Conservation (phyloP, 2,888 invertebrate genomes). For the Sminthurinus aureus region DNA sequence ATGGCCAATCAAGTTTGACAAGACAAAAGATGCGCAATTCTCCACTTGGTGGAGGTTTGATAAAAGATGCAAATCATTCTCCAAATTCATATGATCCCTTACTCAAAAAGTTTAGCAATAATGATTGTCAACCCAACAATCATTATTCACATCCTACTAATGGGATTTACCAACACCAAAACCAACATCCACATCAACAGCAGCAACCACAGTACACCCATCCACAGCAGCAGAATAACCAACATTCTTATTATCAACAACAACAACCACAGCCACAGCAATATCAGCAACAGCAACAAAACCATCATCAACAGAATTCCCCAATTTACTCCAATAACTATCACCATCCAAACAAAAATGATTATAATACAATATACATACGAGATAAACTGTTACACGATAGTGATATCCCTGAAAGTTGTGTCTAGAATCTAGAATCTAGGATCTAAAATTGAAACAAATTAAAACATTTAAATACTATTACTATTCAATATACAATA, state of each 20-base stretch:
- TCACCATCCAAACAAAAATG: slow-evolving; percentile 41
- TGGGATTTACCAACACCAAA: slow-evolving; percentile 35
- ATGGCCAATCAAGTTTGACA: slow-evolving; percentile 8
- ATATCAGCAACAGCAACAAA: not conserved
- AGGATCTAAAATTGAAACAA: not conserved
- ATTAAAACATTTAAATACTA: not conserved
- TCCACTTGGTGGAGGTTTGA: not conserved
- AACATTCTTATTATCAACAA: too few species aligned
- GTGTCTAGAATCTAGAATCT: slow-evolving; percentile 49
- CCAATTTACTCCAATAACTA: slow-evolving; percentile 31
- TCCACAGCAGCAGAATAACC: not conserved
- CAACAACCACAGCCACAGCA: not conserved
- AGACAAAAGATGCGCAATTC: slow-evolving; percentile 10
- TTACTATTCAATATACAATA: not conserved
- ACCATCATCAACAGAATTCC: not conserved
- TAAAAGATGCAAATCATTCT: slow-evolving; percentile 14
- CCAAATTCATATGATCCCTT: slow-evolving; percentile 41
- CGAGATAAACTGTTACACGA: slow-evolving; percentile 59
- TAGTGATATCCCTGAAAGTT: slow-evolving; percentile 59
- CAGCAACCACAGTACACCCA: slow-evolving; percentile 18
- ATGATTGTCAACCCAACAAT: slow-evolving; percentile 40
- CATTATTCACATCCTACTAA: slow-evolving; percentile 35
- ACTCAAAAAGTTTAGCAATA: slow-evolving; percentile 24
- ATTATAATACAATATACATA: slow-evolving; percentile 60
- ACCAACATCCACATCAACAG: too few species aligned